Evolutionary conservation across 2,888 invertebrate genomes (phyloP).

Genomic region (Hymenopus coronatus): DNA sequence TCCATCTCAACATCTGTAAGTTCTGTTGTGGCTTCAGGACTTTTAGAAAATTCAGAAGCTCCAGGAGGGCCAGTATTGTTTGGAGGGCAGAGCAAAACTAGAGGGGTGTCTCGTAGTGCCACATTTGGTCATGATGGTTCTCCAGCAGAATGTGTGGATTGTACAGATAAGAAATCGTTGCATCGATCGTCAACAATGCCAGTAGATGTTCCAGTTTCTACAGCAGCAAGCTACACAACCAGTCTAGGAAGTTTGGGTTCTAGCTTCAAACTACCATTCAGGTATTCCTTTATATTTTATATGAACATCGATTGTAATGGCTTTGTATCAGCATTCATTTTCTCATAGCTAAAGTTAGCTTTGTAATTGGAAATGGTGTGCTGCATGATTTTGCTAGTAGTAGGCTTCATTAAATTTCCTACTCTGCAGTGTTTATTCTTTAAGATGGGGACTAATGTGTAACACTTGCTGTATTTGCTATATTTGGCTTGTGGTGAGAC

Average conservation of each 20-base stretch:
- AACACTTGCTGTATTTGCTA: too few relatives aligned
- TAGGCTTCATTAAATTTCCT: too few relatives aligned
- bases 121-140: conserved; percentile 46
- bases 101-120: conserved; percentile 46
- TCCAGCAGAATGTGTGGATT: conserved; percentile 41
- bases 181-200: conserved; percentile 62
- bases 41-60: conserved; percentile 23
- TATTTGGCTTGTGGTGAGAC: too few relatives aligned
- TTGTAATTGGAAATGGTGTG: too few relatives aligned
- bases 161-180: conserved; percentile 44
- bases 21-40: conserved; percentile 10
- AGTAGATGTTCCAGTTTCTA: conserved; percentile 41
- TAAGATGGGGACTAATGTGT: too few relatives aligned
- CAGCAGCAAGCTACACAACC: conserved; percentile 36
- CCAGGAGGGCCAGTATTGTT: conserved; percentile 33
- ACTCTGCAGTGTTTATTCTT: too few relatives aligned
- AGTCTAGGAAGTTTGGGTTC: conserved; percentile 72
- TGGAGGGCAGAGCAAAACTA: conserved; percentile 22
- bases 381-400: too few relatives aligned
- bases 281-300: conserved; percentile 55
- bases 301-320: not conserved
- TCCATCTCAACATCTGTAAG: conserved; percentile 24
- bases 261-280: conserved; percentile 79
- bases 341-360: not conserved
- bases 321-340: not conserved